These are phyloP conservation scores for Scaptomyza reducta DNA, from an alignment of 2,888 invertebrate genomes.

Conservation along the genomic window DNA sequence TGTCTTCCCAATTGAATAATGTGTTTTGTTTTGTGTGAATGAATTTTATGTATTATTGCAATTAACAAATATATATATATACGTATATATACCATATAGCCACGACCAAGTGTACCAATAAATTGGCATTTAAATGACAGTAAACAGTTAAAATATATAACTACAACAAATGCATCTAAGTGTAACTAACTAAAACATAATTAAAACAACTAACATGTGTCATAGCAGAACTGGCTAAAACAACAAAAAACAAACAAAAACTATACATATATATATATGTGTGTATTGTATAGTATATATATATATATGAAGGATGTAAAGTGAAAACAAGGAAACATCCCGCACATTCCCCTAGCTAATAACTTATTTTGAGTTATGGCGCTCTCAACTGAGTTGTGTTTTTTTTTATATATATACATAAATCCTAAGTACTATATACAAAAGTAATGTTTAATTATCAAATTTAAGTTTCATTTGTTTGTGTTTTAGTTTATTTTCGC, in stretches of 20 bases:
- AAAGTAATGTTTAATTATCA: conserved; percentile 1
- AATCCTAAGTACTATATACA: background rate
- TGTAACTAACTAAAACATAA: conserved; percentile 18
- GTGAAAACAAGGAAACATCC: conserved; percentile 24
- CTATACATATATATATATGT: background rate
- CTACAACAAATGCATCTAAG: too few relatives aligned
- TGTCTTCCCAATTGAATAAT: conserved; percentile 49
- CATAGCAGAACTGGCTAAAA: conserved; percentile 52
- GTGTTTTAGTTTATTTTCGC: conserved; percentile 15
- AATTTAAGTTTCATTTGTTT: conserved; percentile 2
- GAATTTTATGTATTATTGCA: conserved; percentile 23
- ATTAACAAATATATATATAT: conserved; percentile 30
- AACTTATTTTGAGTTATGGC: conserved; percentile 24
- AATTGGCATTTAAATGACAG: conserved; percentile 77
- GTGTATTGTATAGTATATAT: conserved; percentile 7
- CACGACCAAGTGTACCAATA: conserved; percentile 75
- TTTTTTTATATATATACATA: conserved; percentile 9
- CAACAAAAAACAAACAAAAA: conserved; percentile 10
- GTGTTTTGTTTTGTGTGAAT: conserved; percentile 4
- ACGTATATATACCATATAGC: conserved; percentile 57
- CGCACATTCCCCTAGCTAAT: conserved; percentile 37
- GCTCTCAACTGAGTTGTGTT: conserved; percentile 33
- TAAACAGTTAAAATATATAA: conserved; percentile 23
- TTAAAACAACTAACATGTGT: conserved; percentile 53
- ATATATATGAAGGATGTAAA: background rate